Percentiles rank a stretch among this genome's conserved stretches.
These are phyloP conservation scores for Agrotis ipsilon DNA, from an alignment of 2,888 invertebrate species.

Conservation along the genomic window DNA sequence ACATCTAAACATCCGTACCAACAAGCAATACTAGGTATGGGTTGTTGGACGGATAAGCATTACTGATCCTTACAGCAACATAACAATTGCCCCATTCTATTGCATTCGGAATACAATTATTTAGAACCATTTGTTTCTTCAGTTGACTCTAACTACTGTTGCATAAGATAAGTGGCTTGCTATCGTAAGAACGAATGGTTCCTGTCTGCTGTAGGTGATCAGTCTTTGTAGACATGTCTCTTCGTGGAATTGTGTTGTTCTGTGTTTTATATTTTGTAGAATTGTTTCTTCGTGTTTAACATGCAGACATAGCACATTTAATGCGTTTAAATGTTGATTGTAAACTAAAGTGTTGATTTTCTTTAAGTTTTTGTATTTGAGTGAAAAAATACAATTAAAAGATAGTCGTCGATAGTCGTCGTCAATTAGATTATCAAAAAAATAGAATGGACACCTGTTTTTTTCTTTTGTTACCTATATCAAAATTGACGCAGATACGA, in stretches of 20 bases:
- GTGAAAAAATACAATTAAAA: too few species aligned
- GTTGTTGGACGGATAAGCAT: too few species aligned
- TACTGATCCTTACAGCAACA: conserved; percentile 4
- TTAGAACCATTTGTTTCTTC: conserved; percentile 45
- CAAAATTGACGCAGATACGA: too few species aligned
- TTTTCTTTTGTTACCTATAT: too few species aligned
- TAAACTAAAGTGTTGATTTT: too few species aligned
- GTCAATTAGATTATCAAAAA: too few species aligned
- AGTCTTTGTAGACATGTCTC: conserved; percentile 44
- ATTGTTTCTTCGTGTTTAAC: too few species aligned
- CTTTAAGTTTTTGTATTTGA: too few species aligned
- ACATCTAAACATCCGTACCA: not conserved
- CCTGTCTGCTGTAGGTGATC: conserved; percentile 35
- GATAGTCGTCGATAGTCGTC: too few species aligned
- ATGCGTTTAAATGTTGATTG: too few species aligned
- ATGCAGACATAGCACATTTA: too few species aligned
- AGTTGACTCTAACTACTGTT: conserved; percentile 51
- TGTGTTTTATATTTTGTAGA: conserved; percentile 3
- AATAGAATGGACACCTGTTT: too few species aligned
- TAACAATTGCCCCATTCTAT: conserved; percentile 20
- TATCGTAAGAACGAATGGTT: conserved; percentile 31
- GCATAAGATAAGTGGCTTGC: conserved; percentile 53
- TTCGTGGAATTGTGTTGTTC: not conserved
- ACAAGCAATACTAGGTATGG: not conserved
- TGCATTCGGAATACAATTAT: conserved; percentile 58